phyloP scores from a whole-genome alignment of 2,797 vertebrate genomes.

The Lacerta agilis region DNA sequence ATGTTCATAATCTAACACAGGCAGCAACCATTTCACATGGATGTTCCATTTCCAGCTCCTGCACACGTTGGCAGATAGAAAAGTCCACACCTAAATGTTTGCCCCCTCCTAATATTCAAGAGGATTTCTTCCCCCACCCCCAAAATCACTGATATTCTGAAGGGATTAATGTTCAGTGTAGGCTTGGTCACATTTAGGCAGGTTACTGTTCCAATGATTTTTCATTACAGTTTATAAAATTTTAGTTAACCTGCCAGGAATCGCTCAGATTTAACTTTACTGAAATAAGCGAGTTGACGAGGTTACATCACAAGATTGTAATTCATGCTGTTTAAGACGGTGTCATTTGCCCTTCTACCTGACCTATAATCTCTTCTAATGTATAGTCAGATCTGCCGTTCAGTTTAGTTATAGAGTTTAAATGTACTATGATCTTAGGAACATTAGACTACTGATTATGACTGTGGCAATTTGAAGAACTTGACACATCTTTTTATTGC shows the following conservation, averaged over 20 bases:
- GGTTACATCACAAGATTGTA: background rate
- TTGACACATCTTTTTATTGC: constrained; percentile 29
- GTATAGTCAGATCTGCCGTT: constrained; percentile 21
- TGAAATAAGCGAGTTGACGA: background rate
- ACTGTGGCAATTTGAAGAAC: background rate
- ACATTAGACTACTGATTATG: background rate
- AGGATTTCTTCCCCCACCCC: too few relatives aligned
- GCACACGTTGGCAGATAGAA: too few relatives aligned
- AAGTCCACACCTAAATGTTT: too few relatives aligned
- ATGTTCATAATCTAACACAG: too few relatives aligned
- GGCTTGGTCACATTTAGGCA: background rate
- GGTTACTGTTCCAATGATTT: background rate
- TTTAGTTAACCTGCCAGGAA: background rate
- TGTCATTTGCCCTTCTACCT: background rate
- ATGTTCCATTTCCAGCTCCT: too few relatives aligned
- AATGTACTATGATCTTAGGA: background rate
- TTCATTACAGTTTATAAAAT: background rate
- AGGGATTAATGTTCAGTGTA: too few relatives aligned
- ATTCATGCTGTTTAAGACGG: background rate
- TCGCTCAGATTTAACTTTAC: background rate
- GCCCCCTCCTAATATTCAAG: too few relatives aligned
- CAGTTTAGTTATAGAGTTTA: constrained; percentile 4
- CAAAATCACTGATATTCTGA: too few relatives aligned
- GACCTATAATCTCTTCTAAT: background rate
- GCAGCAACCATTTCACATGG: too few relatives aligned